Evolutionary conservation across 2,888 invertebrate species (phyloP), one percentile per base, ranked within the genome.

Genomic region (Ceriagrion tenellum): DNA sequence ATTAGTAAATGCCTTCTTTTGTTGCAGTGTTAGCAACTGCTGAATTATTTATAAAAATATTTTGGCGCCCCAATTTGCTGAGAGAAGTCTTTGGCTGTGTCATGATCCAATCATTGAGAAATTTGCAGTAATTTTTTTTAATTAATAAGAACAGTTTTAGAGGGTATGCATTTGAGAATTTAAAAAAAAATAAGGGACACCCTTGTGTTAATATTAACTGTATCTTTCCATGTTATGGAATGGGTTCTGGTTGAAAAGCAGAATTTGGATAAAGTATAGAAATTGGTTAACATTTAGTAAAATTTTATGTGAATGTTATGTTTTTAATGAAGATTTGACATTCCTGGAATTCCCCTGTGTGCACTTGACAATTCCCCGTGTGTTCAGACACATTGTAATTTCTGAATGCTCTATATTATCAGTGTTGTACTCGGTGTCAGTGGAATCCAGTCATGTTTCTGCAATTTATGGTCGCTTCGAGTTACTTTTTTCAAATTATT

Each of bases 391-490:
- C 47, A 56, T 12, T 56, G 56, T 56, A 59, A 59, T 35, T 81
- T 35, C 35, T 81, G 81, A 81, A 81, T 81, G 81, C 81, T 81
- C 35, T 35, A 81, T 26, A 26, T 26, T 26, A 69, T 69, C 35
- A 81, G 18, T 81, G 81, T 81, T 81, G 81, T 81, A 35, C 26
- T 81, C 35, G 12, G 81, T 81, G 81, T 81, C 81, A 35, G 81
- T 81, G 81, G 81, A 81, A 81, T 81, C 35, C 81, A 81, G 35
- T 81, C 81, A 81, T 81, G 81, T 81, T 35, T 81, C 81, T 81
- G 81, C 81, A 81, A 35, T 81, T 81, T 81, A 4, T 35, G 81
- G n/a, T 81, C n/a, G 81, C 81, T 81, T 81, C 81, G 26, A 35
- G 35, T 81, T 81, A 81, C 30, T 35, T 35, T 81, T 81, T 81